These are phyloP conservation scores for Aplidium turbinatum DNA, from an alignment of 23 tunicate species.

Conservation along the genomic window DNA sequence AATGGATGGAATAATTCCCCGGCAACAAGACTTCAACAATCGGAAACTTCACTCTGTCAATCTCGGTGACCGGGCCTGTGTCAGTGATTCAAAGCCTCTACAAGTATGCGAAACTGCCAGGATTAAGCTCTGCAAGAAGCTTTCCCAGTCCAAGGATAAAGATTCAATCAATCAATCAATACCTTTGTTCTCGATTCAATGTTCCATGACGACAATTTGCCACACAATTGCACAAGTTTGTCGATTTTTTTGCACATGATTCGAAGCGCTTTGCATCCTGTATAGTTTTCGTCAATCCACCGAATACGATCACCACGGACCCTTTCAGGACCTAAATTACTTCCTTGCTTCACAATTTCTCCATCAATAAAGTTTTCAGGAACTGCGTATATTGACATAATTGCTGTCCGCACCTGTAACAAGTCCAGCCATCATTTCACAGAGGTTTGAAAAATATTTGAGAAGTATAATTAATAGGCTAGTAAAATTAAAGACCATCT, in stretches of 20 bases:
- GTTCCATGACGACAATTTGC: background rate
- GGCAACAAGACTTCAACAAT: no score
- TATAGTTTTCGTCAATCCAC: conserved; percentile 54
- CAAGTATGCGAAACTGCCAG: no score
- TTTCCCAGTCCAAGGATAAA: no score
- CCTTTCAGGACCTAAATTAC: conserved; percentile 27
- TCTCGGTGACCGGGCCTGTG: no score
- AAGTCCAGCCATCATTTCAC: background rate
- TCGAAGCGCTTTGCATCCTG: conserved; percentile 26
- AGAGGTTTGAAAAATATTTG: no score
- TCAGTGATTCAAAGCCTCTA: no score
- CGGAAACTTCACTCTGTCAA: no score
- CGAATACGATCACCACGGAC: conserved; percentile 58
- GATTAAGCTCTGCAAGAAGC: no score
- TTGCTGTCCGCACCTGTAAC: conserved; percentile 4
- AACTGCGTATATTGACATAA: background rate
- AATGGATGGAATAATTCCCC: no score
- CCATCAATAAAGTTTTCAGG: conserved; percentile 33
- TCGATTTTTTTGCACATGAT: conserved; percentile 60
- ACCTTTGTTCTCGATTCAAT: conserved; percentile 66
- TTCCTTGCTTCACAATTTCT: conserved; percentile 59
- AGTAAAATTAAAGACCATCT: no score
- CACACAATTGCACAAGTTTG: conserved; percentile 42
- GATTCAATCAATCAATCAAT: no score
- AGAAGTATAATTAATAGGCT: no score